Percentiles rank a stretch among this genome's conserved stretches.
Conservation (phyloP, 2,113 vertebrate species). For the Paracanthobrama guichenoti region DNA sequence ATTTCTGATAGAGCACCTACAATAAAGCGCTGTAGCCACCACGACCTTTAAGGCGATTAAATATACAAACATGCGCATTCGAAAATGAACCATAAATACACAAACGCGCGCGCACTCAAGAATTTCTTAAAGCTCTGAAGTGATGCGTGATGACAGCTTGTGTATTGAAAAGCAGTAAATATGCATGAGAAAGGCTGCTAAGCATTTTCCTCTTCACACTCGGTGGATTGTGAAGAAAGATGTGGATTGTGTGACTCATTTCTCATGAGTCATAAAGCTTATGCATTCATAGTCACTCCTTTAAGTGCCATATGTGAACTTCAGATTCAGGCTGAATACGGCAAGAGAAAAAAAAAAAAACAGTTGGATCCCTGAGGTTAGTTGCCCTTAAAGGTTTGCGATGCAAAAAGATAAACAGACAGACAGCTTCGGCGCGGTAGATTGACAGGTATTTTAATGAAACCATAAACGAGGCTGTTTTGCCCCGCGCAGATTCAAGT, state of each 20-base stretch:
- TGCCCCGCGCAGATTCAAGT: slow-evolving; percentile 18
- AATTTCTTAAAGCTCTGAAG: slow-evolving; percentile 69
- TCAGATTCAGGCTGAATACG: slow-evolving; percentile 51
- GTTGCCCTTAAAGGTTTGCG: slow-evolving; percentile 20
- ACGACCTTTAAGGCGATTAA: slow-evolving; percentile 69
- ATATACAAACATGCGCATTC: slow-evolving; percentile 50
- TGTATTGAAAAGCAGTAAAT: slow-evolving; percentile 67
- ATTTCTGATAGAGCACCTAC: slow-evolving; percentile 5
- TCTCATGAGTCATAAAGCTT: slow-evolving; percentile 75
- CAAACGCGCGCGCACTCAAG: slow-evolving; percentile 51
- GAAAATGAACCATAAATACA: slow-evolving; percentile 40
- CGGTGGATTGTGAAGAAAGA: slow-evolving; percentile 66
- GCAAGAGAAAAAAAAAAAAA: neutral
- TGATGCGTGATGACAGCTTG: slow-evolving; percentile 64
- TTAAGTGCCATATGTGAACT: slow-evolving; percentile 47
- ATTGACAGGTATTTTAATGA: slow-evolving; percentile 33
- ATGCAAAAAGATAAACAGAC: slow-evolving; percentile 21
- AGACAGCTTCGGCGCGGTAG: neutral
- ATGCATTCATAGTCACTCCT: slow-evolving; percentile 67
- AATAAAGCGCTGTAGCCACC: slow-evolving; percentile 11
- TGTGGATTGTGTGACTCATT: slow-evolving; percentile 74
- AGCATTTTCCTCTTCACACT: slow-evolving; percentile 72
- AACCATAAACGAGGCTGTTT: slow-evolving; percentile 15
- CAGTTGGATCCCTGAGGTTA: slow-evolving; percentile 14
- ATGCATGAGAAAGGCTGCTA: slow-evolving; percentile 75